Evolutionary conservation across 92 coral and sea anemone species (phyloP).

Genomic region (Epizoanthus fatuus): DNA sequence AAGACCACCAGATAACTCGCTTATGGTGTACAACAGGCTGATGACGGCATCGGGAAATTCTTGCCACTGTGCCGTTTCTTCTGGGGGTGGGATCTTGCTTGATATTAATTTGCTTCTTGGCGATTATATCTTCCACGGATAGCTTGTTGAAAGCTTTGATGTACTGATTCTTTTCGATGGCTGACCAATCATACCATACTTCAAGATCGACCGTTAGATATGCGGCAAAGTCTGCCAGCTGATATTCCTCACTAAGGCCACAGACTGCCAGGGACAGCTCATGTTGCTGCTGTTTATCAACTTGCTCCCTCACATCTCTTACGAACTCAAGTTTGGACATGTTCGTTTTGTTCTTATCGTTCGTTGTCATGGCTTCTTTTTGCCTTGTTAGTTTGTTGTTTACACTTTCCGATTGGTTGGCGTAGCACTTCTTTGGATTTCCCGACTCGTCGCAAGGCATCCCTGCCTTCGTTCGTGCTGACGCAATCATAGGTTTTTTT

Average conservation of each 20-base stretch:
- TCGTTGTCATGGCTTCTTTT: too few relatives aligned
- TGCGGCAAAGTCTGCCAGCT: constrained; percentile 42
- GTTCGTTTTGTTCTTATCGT: too few relatives aligned
- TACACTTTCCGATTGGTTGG: too few relatives aligned
- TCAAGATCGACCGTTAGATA: constrained; percentile 51
- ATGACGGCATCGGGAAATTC: constrained; percentile 29
- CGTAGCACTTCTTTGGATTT: too few relatives aligned
- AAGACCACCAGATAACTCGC: neutral
- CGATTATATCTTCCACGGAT: constrained; percentile 5
- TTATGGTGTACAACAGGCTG: too few relatives aligned
- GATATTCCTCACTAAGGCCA: constrained; percentile 60
- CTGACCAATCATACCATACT: constrained; percentile 44
- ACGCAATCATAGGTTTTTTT: too few relatives aligned
- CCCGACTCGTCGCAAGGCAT: too few relatives aligned
- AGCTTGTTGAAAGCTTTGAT: neutral
- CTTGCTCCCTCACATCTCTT: constrained; percentile 46
- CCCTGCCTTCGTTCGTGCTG: too few relatives aligned
- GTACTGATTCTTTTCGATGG: neutral
- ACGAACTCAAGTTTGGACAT: too few relatives aligned
- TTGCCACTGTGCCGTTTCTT: neutral
- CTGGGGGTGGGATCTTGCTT: neutral
- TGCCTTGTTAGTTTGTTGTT: too few relatives aligned
- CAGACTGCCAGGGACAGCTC: constrained; percentile 51
- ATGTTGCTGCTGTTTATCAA: constrained; percentile 48
- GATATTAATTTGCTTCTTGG: constrained; percentile 33